These are phyloP conservation scores for Hyperopisus bebe DNA, from an alignment of 2,113 vertebrate genomes.

Conservation along the genomic window DNA sequence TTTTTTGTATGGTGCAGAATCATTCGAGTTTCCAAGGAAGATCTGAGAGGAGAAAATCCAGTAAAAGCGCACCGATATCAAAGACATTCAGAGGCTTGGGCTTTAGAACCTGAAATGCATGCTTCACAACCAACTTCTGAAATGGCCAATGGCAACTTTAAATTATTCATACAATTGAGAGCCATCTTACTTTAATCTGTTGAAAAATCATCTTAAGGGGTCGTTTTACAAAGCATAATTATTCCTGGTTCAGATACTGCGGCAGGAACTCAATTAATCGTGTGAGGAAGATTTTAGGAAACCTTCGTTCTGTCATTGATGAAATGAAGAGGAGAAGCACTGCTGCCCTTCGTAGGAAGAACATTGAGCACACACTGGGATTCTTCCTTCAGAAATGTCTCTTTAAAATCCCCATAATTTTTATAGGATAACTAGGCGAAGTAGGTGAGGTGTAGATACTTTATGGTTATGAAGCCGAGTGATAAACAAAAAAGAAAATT, in stretches of 20 bases:
- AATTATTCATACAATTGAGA: slow-evolving; percentile 26
- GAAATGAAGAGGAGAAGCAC: slow-evolving; percentile 32
- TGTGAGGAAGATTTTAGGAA: not conserved
- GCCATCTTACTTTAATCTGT: slow-evolving; percentile 21
- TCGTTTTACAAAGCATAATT: slow-evolving; percentile 26
- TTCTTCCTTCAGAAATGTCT: not conserved
- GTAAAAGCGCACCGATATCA: not conserved
- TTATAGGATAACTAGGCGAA: not conserved
- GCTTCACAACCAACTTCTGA: slow-evolving; percentile 20
- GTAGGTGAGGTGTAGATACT: not conserved
- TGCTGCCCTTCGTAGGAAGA: not conserved
- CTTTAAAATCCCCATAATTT: not conserved
- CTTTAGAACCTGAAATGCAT: not conserved
- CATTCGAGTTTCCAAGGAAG: not conserved
- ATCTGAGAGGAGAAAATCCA: not conserved
- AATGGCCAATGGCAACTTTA: slow-evolving; percentile 17
- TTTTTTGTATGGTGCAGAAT: not conserved
- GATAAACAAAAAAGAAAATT: not conserved
- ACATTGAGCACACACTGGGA: not conserved
- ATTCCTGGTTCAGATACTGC: slow-evolving; percentile 4
- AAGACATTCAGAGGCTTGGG: not conserved
- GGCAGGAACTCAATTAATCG: not conserved
- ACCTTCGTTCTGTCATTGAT: not conserved
- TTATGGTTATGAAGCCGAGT: not conserved
- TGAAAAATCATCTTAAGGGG: slow-evolving; percentile 26